Evolutionary conservation across 2,113 vertebrate genomes (phyloP).

Genomic region (Microcebus griseorufus): DNA sequence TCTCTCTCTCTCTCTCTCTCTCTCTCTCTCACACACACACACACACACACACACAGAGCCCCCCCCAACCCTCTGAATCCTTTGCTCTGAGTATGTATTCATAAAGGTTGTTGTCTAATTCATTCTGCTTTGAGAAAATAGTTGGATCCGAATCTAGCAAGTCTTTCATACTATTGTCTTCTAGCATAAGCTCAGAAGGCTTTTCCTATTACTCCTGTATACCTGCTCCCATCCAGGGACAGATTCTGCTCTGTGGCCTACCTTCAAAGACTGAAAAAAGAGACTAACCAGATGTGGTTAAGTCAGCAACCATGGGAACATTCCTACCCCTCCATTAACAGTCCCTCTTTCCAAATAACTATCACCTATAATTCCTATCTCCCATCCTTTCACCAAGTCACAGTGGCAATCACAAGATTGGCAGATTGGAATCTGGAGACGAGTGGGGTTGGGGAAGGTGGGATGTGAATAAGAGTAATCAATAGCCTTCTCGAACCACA

Average conservation of each 20-base stretch:
- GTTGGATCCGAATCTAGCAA: not conserved
- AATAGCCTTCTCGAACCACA: not conserved
- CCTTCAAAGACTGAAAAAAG: not conserved
- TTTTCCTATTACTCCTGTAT: not conserved
- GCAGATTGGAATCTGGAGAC: not conserved
- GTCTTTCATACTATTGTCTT: not conserved
- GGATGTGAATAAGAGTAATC: not conserved
- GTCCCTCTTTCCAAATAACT: not conserved
- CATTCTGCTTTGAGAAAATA: constrained; percentile 25
- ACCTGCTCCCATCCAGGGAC: not conserved
- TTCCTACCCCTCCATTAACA: not conserved
- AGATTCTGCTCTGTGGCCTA: not conserved
- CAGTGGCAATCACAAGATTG: not conserved
- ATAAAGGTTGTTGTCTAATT: not conserved
- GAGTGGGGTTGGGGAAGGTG: rapidly evolving
- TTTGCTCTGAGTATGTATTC: not conserved
- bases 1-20: not conserved
- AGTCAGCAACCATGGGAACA: not conserved
- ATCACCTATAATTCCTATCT: not conserved
- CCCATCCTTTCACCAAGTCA: not conserved
- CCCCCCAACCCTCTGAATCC: not conserved
- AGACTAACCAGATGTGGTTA: not conserved
- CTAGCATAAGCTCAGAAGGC: not conserved
- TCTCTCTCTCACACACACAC: not conserved
- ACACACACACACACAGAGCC: not conserved